Evolutionary conservation across 2,888 invertebrate species (phyloP), one percentile per base, ranked within the genome.

Genomic region (Plemyria rubiginata): DNA sequence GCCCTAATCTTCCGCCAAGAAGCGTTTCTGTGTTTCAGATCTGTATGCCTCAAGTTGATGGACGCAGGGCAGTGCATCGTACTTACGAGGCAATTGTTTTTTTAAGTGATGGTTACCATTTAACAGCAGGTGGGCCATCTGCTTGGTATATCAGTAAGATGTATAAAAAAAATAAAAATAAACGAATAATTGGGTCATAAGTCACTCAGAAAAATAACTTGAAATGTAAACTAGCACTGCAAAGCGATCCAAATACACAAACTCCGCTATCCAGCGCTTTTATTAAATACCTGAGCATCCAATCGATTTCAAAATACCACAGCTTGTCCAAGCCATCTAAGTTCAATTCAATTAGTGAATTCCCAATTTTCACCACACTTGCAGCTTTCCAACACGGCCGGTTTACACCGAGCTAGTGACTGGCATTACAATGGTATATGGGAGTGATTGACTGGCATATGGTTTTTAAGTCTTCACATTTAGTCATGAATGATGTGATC

Each of bases 301-400:
- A 54, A 55, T 55, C 16, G 32, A 41, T 59, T 65, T 56, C 49
- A 16, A 54, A 46, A 59, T 55, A 59, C n/a, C 61, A 48, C 53
- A 53, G 62, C 56, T 49, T 62, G 65, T 66, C 55, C 52, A 49
- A 65, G 41, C 62, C 54, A 45, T 65, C 52, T 55, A 60, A 66
- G 60, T 63, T 65, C 60, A 60, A 67, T 68, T 68, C 68, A 70
- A 66, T 68, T 65, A 68, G 66, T 41, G 57, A 69, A 65, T 65
- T 65, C 54, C 62, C 40, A 60, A 62, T 62, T 60, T 67, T 57
- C 56, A 52, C 56, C 60, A 56, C 58, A 64, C 51, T 53, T 38
- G 52, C 59, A 60, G 52, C 54, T 62, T 54, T 58, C 40, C 40
- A 48, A 12, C 15, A 41, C n/a, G 36, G 41, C 13, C 16, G 29